phyloP scores from a whole-genome alignment of 2,797 vertebrate species.

The Sebastes minor region DNA sequence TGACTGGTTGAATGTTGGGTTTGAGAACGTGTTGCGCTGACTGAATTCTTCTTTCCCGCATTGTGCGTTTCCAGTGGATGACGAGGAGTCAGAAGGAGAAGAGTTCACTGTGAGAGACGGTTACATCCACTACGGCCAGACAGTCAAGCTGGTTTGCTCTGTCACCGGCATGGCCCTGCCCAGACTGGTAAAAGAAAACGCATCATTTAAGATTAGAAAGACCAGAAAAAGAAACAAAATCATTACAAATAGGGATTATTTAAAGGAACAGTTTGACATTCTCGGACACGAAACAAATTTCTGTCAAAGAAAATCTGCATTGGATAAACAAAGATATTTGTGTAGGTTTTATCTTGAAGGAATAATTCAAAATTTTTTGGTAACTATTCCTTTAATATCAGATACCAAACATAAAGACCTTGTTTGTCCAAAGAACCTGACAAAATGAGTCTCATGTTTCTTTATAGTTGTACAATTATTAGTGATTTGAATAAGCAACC shows the following conservation, averaged over 20 bases:
- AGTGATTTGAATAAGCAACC: background rate
- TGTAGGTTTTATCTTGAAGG: background rate
- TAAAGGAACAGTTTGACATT: background rate
- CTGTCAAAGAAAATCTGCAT: background rate
- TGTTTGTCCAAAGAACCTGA: background rate
- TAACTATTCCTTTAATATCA: too few relatives aligned
- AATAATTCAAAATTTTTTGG: background rate
- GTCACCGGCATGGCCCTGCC: slow-evolving; percentile 99
- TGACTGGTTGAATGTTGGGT: background rate
- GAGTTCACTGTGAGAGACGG: slow-evolving; percentile 98
- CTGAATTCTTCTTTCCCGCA: background rate
- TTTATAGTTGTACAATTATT: background rate
- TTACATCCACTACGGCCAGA: slow-evolving; percentile 99
- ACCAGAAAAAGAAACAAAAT: background rate
- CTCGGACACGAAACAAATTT: background rate
- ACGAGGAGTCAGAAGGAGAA: slow-evolving; percentile 98
- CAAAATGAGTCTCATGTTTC: too few relatives aligned
- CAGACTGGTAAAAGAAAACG: slow-evolving; percentile 86
- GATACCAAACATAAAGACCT: background rate
- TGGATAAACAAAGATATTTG: background rate
- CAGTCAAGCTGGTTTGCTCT: slow-evolving; percentile 97
- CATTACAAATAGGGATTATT: background rate
- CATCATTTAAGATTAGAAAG: background rate
- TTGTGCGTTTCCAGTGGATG: slow-evolving; percentile 87
- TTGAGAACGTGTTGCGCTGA: background rate